Conservation (phyloP, 2,113 vertebrate species). For the Probosciger aterrimus region DNA sequence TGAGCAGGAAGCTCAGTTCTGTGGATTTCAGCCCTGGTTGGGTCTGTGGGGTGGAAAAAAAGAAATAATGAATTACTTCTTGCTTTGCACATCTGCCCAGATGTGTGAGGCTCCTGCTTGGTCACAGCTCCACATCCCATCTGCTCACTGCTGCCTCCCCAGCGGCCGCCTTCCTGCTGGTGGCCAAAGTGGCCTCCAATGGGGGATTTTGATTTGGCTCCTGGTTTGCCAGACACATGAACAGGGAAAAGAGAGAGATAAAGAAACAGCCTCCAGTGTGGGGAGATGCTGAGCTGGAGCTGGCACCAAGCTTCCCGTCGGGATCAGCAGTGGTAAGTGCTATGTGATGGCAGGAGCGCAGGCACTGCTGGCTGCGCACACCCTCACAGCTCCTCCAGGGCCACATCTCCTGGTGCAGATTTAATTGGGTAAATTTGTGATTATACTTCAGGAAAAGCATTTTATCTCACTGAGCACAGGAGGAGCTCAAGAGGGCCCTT, state of each 20-base stretch:
- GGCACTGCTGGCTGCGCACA: rapidly evolving
- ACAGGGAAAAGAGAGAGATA: too few species aligned
- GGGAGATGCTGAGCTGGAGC: rapidly evolving
- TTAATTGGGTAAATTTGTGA: neutral
- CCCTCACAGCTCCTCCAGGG: rapidly evolving
- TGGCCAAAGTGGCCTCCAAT: neutral
- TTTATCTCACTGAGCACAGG: neutral
- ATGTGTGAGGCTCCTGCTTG: neutral
- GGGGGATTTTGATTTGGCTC: neutral
- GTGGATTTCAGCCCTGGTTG: neutral
- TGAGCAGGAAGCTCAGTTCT: neutral
- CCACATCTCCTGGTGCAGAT: neutral
- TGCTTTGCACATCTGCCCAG: neutral
- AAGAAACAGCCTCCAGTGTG: rapidly evolving
- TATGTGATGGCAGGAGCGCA: rapidly evolving
- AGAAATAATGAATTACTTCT: neutral
- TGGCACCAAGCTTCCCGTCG: rapidly evolving
- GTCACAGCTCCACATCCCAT: neutral
- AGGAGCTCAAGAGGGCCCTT: neutral
- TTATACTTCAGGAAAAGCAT: neutral
- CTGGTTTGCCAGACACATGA: neutral
- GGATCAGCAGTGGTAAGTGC: rapidly evolving
- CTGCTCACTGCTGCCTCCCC: neutral
- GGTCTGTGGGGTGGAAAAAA: neutral
- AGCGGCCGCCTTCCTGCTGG: neutral